Base-by-base conservation (phyloP, 1,140 invertebrate species). In the Lerema accius region DNA sequence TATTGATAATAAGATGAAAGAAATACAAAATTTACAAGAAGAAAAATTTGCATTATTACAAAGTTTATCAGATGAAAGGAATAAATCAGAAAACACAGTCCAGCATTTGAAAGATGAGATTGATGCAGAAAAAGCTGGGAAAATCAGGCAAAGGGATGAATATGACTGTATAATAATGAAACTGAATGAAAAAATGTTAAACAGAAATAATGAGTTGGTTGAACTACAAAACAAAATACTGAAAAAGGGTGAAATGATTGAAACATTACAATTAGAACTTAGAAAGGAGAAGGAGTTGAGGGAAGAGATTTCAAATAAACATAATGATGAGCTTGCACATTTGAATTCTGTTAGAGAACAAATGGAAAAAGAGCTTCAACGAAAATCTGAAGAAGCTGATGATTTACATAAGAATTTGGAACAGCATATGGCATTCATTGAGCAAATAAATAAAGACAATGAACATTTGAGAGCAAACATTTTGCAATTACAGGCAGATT, bases 121-220 rank as follows among this genome's bases (percentile, higher is more conserved):
- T 13, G 83, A 85, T 17, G 15, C 51, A 10, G 86, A 87, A 60
- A 85, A 76, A 62, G 56, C 61, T n/a, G 66, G 70, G 1, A 82
- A 80, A 65, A 35, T 67, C 10, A 84, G 78, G 58, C 73, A 86
- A 42, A 85, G 76, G 62, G 84, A 90, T 15, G 74, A 86, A n/a
- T 86, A 81, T 59, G 84, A 89, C 19, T 83, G 73, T 51, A 72
- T 79, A 50, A 71, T 86, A 28, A 90, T 89, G 86, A 84, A 82
- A 61, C 59, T 90, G 9, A 89, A 87, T 42, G 86, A 89, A 69
- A 90, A 90, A 67, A 68, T 88, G 5, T 63, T 83, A 4, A 89
- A 90, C 26, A 82, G 84, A 55, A 90, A 86, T 63, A 89, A 90
- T 73, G 86, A 90, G 65, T 64, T 90, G 14, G 81, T 89, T 37